Evolutionary conservation across 1,140 invertebrate genomes (phyloP).

Genomic region (Zaprionus tsacasi): DNA sequence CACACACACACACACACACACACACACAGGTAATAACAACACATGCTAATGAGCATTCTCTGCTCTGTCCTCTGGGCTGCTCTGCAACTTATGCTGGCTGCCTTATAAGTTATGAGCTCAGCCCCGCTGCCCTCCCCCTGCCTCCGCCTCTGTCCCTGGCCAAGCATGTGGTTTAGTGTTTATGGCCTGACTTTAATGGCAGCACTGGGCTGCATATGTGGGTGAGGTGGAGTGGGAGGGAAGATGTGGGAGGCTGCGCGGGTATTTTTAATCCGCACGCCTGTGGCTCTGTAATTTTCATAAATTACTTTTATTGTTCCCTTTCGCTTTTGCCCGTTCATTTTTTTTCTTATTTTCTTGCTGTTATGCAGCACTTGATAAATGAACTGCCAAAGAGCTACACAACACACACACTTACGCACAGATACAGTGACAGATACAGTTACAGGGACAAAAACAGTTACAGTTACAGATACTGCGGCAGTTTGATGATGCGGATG

Average conservation of each 20-base stretch:
- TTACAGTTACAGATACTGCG: background rate
- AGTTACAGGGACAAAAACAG: background rate
- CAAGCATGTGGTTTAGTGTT: slow-evolving; percentile 41
- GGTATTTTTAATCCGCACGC: slow-evolving; percentile 77
- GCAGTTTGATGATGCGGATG: background rate
- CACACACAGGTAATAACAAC: slow-evolving; percentile 52
- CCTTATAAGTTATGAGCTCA: slow-evolving; percentile 72
- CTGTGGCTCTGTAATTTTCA: slow-evolving; percentile 79
- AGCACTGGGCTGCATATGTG: slow-evolving; percentile 43
- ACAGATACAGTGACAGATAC: slow-evolving; percentile 32
- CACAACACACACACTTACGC: slow-evolving; percentile 10
- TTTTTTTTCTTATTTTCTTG: slow-evolving; percentile 1
- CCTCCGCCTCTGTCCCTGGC: background rate
- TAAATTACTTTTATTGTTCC: slow-evolving; percentile 83
- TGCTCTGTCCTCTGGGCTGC: slow-evolving; percentile 36
- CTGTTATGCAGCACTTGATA: slow-evolving; percentile 51
- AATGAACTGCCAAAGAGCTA: slow-evolving; percentile 70
- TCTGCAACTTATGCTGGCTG: slow-evolving; percentile 50
- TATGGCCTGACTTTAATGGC: slow-evolving; percentile 69
- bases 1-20: slow-evolving; percentile 19
- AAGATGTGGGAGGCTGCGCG: slow-evolving; percentile 30
- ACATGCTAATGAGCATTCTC: slow-evolving; percentile 76
- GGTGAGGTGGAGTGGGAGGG: slow-evolving; percentile 3
- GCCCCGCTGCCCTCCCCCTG: slow-evolving; percentile 26
- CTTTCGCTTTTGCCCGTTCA: slow-evolving; percentile 42